Evolutionary conservation across 2,888 invertebrate species (phyloP), one percentile per base, ranked within the genome.

Genomic region (Napeogenes inachia): DNA sequence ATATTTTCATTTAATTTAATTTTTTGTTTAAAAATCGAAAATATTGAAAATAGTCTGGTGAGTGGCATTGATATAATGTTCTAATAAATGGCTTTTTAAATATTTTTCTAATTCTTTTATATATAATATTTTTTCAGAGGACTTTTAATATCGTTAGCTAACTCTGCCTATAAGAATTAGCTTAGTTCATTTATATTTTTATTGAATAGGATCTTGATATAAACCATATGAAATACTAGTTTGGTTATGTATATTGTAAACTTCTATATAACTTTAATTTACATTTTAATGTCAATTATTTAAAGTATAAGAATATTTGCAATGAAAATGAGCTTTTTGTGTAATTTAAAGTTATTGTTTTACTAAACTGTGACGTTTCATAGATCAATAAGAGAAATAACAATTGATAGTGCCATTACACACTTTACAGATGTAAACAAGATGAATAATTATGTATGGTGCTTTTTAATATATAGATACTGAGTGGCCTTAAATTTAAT

Each of bases 401-500:
- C 62, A 61, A 65, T 64, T 61, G 58, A 56, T 71, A 73, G 74
- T 76, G 75, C 74, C 74, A 76, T 75, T 69, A 70, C 66, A 66
- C 60, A 61, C 58, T 1, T 21, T 21, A 21, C 21, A 21, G 21
- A 21, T 21, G 58, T 13, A 45, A 54, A 53, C 30, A 45, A 2
- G 62, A 67, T 65, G 56, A 66, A 68, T 66, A 65, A 60, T 61
- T 56, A 60, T 61, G 61, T 68, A 71, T 76, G 86, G 84, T 85
- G 84, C 83, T 84, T 75, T 70, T 71, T 61, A 63, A 68, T 66
- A 68, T 66, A 70, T 65, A 75, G 76, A 75, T 73, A 71, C 68
- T 65, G 75, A 75, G 85, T 83, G 85, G 84, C 85, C 87, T 85
- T 85, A 81, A 79, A 74, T 72, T 75, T 76, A 33, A 62, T 71